phyloP scores from a whole-genome alignment of 2,113 vertebrate genomes.

The Channa maculata region DNA sequence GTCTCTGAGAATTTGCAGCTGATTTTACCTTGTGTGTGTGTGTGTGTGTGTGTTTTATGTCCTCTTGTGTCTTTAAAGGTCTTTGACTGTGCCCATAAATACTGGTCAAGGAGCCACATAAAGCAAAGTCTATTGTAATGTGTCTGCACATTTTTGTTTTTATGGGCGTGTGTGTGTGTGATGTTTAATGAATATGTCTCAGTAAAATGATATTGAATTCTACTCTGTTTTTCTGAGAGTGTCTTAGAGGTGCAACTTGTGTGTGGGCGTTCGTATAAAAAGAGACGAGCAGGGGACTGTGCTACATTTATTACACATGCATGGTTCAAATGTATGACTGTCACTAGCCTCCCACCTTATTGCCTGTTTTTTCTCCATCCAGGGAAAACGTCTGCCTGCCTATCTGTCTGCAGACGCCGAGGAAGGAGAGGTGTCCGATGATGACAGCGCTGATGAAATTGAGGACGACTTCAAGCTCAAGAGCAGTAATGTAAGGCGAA shows the following conservation, averaged over 20 bases:
- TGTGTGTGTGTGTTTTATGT: constrained; percentile 23
- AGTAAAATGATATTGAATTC: constrained; percentile 3
- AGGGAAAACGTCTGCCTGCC: constrained; percentile 94
- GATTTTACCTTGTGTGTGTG: constrained; percentile 31
- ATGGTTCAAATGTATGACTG: constrained; percentile 19
- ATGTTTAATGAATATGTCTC: too few species aligned
- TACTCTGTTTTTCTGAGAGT: constrained; percentile 13
- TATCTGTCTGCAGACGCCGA: constrained; percentile 93
- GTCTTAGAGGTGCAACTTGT: constrained; percentile 5
- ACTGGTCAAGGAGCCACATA: constrained; percentile 19
- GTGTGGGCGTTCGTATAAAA: constrained; percentile 21
- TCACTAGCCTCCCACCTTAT: background rate
- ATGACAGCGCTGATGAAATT: constrained; percentile 98
- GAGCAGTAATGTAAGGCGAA: constrained; percentile 84
- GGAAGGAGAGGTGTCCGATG: constrained; percentile 97
- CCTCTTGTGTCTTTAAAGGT: constrained; percentile 3
- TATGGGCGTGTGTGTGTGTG: background rate
- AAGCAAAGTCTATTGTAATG: background rate
- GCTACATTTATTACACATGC: background rate
- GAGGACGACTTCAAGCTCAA: constrained; percentile 98
- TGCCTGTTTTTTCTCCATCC: constrained; percentile 39
- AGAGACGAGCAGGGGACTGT: background rate
- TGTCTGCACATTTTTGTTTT: background rate
- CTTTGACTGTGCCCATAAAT: constrained; percentile 28
- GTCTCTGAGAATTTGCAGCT: constrained; percentile 49